A percentile compares a stretch with the other conserved stretches of the same genome.
Evolutionary conservation across 2,888 invertebrate genomes (phyloP).

Genomic region (Volucella bombylans): DNA sequence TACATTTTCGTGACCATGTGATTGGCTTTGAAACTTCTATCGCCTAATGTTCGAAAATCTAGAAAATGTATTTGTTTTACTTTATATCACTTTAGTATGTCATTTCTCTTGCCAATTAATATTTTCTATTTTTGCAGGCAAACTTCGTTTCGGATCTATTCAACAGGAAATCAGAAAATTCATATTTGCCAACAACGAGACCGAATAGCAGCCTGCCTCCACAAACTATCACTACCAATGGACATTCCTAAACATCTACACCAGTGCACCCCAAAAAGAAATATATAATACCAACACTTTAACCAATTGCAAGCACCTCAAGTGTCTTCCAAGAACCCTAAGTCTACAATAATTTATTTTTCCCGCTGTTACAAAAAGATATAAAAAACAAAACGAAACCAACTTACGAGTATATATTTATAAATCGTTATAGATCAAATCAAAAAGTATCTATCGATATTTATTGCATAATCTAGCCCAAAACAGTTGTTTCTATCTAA

Average conservation of each 20-base stretch:
- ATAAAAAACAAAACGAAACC: background rate
- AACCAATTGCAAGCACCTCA: constrained; percentile 62
- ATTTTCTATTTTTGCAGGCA: constrained; percentile 77
- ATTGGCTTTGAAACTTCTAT: no score
- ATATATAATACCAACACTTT: constrained; percentile 11
- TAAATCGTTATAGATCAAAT: constrained; percentile 5
- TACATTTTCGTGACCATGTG: no score
- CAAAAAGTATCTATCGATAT: constrained; percentile 28
- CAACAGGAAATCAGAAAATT: constrained; percentile 74
- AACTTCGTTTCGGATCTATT: constrained; percentile 81
- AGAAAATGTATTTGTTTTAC: no score
- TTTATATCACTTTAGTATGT: background rate
- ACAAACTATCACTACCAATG: constrained; percentile 75
- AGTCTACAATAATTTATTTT: constrained; percentile 60
- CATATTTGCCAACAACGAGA: constrained; percentile 78
- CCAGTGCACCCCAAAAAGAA: constrained; percentile 8
- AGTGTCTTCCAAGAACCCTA: constrained; percentile 64
- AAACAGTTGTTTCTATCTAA: constrained; percentile 52
- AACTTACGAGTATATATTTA: constrained; percentile 9
- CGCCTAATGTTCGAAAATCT: no score
- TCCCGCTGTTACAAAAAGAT: background rate
- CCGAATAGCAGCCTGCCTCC: constrained; percentile 78
- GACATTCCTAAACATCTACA: constrained; percentile 45
- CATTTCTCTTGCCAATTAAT: background rate
- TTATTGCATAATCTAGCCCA: constrained; percentile 49